These are phyloP conservation scores for Planiliza haematocheilus DNA, from an alignment of 2,113 vertebrate genomes.

Conservation along the genomic window DNA sequence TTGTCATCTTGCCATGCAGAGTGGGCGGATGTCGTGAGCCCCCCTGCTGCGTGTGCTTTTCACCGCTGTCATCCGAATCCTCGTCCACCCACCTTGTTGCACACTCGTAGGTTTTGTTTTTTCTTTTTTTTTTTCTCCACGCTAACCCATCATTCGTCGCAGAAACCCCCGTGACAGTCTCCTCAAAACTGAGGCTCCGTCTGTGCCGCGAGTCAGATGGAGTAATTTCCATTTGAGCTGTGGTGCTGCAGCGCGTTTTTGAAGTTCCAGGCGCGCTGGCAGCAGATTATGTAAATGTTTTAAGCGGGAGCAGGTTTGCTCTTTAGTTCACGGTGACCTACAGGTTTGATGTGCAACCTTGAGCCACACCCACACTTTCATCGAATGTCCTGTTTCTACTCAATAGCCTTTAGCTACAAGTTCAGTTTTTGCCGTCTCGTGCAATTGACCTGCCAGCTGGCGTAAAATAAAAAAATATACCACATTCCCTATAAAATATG, in stretches of 20 bases:
- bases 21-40: slow-evolving; percentile 76
- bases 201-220: slow-evolving; percentile 8
- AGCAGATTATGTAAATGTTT: slow-evolving; percentile 1
- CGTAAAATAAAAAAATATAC: slow-evolving; percentile 6
- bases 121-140: background rate
- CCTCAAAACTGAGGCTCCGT: slow-evolving; percentile 7
- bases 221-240: slow-evolving; percentile 2
- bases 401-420: background rate
- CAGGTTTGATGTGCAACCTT: background rate
- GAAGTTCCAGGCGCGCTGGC: background rate
- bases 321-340: background rate
- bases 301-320: background rate
- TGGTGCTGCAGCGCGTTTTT: background rate
- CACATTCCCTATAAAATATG: background rate
- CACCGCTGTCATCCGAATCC: slow-evolving; percentile 55
- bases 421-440: background rate
- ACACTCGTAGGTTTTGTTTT: slow-evolving; percentile 8
- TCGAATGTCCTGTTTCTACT: background rate
- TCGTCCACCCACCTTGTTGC: slow-evolving; percentile 60
- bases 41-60: slow-evolving; percentile 53
- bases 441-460: background rate
- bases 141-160: slow-evolving; percentile 50
- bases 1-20: slow-evolving; percentile 51
- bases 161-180: slow-evolving; percentile 14
- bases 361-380: background rate